Percentiles rank a stretch among this genome's conserved stretches.
Conservation (phyloP, 2,888 invertebrate species). For the Andrena chrysosceles region DNA sequence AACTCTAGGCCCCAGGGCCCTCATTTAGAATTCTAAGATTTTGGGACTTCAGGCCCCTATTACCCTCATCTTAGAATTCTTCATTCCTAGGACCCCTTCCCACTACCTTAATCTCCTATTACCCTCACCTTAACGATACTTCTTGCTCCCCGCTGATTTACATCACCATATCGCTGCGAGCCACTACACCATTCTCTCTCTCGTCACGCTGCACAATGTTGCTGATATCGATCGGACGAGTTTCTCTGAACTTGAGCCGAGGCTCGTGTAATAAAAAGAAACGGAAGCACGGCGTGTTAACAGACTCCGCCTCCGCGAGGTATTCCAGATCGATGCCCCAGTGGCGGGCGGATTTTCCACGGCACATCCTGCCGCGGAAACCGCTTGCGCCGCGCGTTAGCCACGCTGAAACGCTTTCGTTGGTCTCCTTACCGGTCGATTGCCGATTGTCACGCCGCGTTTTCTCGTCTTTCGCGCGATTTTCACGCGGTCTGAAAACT, state of each 20-base stretch:
- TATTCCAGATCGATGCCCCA: conserved; percentile 35
- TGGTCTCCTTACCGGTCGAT: conserved; percentile 6
- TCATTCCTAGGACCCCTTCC: no score
- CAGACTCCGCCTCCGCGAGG: conserved; percentile 10
- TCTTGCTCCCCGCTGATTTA: no score
- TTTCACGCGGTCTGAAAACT: neutral
- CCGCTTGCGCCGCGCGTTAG: conserved; percentile 11
- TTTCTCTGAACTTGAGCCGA: conserved; percentile 43
- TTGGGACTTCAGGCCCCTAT: no score
- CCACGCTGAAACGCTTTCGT: conserved; percentile 4
- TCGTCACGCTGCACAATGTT: conserved; percentile 30
- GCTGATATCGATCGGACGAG: conserved; percentile 49
- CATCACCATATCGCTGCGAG: neutral
- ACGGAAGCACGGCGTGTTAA: conserved; percentile 49
- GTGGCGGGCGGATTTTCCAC: conserved; percentile 16
- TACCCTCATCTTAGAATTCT: no score
- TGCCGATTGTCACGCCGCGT: conserved; percentile 6
- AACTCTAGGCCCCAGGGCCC: no score
- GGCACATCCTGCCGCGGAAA: neutral
- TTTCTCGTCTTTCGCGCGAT: conserved; percentile 17
- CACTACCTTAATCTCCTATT: no score
- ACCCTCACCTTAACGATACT: no score
- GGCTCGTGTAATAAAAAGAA: conserved; percentile 11
- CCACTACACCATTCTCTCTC: conserved; percentile 14
- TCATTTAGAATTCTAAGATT: no score